phyloP scores from a whole-genome alignment of 2,797 vertebrate species.

The Syndactyla subalaris region DNA sequence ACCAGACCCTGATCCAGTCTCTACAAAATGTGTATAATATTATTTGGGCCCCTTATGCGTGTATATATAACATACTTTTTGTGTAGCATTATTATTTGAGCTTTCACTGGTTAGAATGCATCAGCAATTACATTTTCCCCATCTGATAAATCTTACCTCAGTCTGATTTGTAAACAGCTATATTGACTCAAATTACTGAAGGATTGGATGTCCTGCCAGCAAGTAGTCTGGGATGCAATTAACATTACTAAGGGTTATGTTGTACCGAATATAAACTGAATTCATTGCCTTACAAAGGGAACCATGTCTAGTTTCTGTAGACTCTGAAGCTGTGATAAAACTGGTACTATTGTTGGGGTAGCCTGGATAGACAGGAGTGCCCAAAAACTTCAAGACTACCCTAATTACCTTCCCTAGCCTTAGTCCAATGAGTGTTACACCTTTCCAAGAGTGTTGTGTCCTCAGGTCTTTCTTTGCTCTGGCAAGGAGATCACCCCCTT shows the following conservation, averaged over 20 bases:
- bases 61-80: not conserved
- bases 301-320: not conserved
- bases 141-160: not conserved
- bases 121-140: not conserved
- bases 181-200: not conserved
- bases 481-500: not conserved
- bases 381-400: not conserved
- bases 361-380: not conserved
- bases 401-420: not conserved
- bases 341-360: not conserved
- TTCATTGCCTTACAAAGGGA: not conserved
- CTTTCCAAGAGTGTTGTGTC: not conserved
- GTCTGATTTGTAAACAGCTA: not conserved
- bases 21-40: fast-evolving
- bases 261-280: not conserved
- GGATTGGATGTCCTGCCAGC: not conserved
- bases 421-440: not conserved
- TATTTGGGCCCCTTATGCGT: not conserved
- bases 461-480: not conserved
- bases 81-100: not conserved
- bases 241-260: not conserved
- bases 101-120: not conserved
- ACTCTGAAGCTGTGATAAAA: not conserved
- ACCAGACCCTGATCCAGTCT: not conserved
- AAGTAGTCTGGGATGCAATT: not conserved